Evolutionary conservation across 1,140 invertebrate genomes (phyloP).

Genomic region (Protaetia brevitarsis): DNA sequence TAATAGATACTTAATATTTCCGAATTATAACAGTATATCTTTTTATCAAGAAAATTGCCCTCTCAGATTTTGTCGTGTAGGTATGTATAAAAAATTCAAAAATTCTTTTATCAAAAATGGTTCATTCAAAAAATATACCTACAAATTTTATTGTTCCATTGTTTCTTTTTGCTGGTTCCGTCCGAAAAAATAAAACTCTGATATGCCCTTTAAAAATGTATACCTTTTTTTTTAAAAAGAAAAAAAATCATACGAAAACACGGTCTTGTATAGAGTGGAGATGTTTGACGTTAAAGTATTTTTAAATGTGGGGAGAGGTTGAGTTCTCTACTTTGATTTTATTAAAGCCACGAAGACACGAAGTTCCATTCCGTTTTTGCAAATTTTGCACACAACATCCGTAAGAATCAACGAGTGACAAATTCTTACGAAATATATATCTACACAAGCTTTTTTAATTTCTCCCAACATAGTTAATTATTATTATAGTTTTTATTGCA

Average conservation of each 20-base stretch:
- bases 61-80: constrained; percentile 25
- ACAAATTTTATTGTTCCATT: constrained; percentile 19
- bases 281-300: not conserved
- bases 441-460: constrained; percentile 10
- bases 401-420: not conserved
- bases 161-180: constrained; percentile 28
- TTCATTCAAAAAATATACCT: constrained; percentile 26
- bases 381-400: not conserved
- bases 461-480: not conserved
- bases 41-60: not conserved
- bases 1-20: not conserved
- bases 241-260: not conserved
- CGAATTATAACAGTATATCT: not conserved
- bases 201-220: constrained; percentile 20
- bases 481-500: not conserved
- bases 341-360: constrained; percentile 38
- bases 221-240: not conserved
- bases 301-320: not conserved
- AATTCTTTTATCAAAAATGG: constrained; percentile 32
- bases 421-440: constrained; percentile 3
- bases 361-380: constrained; percentile 27
- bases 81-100: constrained; percentile 36
- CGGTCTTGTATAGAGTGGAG: not conserved
- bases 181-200: constrained; percentile 18
- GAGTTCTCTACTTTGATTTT: constrained; percentile 22